A percentile compares a stretch with the other conserved stretches of the same genome.
phyloP scores from a whole-genome alignment of 2,113 vertebrate genomes.

The Calidris pygmaea region DNA sequence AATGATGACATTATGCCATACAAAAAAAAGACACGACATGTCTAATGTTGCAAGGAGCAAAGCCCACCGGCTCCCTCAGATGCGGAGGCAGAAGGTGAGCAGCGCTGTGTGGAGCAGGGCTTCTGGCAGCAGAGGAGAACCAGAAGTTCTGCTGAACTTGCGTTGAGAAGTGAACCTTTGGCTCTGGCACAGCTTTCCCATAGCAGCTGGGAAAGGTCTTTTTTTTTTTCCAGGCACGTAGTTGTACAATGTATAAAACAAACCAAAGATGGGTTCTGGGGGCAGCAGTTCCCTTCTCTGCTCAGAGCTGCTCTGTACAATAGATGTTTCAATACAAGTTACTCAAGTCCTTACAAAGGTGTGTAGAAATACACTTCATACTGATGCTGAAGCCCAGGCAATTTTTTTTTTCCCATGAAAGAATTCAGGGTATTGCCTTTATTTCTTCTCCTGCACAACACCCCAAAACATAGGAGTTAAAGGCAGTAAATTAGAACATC shows the following conservation, averaged over 20 bases:
- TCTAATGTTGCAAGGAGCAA: constrained; percentile 3
- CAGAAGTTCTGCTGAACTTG: neutral
- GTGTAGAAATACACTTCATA: neutral
- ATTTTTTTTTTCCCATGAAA: neutral
- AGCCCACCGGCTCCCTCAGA: neutral
- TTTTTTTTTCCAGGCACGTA: no score
- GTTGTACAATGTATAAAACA: neutral
- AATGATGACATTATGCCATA: neutral
- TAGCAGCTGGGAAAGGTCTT: neutral
- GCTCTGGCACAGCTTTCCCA: neutral
- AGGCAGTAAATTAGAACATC: neutral
- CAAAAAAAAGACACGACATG: neutral
- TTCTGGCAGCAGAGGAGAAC: neutral
- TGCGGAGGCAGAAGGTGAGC: neutral
- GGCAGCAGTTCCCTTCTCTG: neutral
- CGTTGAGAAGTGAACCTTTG: rapidly evolving
- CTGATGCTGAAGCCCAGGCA: neutral
- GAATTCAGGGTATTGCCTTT: neutral
- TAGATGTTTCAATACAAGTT: neutral
- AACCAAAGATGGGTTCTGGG: neutral
- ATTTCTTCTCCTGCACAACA: no score
- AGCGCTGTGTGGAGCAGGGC: rapidly evolving
- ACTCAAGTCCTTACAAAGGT: neutral
- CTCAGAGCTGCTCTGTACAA: neutral
- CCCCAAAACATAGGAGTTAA: neutral